Evolutionary conservation across 2,888 invertebrate genomes (phyloP), one percentile per base, ranked within the genome.

Genomic region (Pristionchus fissidentatus): DNA sequence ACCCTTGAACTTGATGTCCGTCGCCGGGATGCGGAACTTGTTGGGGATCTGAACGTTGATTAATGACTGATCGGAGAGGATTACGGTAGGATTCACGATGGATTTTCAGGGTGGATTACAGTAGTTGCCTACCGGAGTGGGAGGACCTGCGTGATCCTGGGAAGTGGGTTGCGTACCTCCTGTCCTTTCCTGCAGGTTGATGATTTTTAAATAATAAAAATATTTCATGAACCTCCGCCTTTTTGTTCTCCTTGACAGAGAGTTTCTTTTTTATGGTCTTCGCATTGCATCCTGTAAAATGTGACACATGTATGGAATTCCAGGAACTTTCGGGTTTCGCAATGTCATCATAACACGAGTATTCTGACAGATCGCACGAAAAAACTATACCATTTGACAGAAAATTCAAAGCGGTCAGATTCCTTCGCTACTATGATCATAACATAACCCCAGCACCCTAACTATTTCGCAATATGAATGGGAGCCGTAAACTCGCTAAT

Each of bases 11-110:
- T 70, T 38, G 26, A 70, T 70, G 41, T 70, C 70, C 70, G 38
- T 70, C 41, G 70, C 70, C n/a, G 70, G 70, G 19, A 70, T 70
- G n/a, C 70, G 70, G 26, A 70, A 70, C 43, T 70, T 70, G 70
- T 70, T 70, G 70, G 70, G 70, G 26, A 70, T 70, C 70, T 70
- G 1, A 70, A 70, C n/a, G n/a, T n/a, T n/a, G n/a, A n/a, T 4
- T 43, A 26, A 13, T 32, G 38, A 70, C 26, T 41, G 43, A 70
- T 41, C 26, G 8, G n/a, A 38, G 66, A 19, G n/a, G n/a, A n/a
- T n/a, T n/a, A n/a, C n/a, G n/a, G n/a, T n/a, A n/a, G n/a, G n/a
- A n/a, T n/a, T n/a, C n/a, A n/a, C n/a, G n/a, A n/a, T n/a, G n/a
- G n/a, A n/a, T n/a, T n/a, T n/a, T n/a, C n/a, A 66, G 35, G 35